Conservation (phyloP, 2,113 vertebrate genomes). For the western clawed frog (Xenopus tropicalis) region DNA sequence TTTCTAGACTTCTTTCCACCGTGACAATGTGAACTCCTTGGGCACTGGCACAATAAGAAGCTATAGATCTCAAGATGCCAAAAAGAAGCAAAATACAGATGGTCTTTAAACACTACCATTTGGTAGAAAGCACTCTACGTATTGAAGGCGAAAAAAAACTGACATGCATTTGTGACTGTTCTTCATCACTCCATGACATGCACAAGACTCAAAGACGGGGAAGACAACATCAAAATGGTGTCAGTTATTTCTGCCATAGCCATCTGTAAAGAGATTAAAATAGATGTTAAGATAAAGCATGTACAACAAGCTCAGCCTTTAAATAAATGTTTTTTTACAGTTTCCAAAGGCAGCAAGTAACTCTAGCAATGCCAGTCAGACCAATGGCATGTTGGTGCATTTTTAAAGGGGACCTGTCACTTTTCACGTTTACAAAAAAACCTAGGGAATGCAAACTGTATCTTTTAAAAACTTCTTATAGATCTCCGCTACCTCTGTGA, state of each 20-base stretch:
- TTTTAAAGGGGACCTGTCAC: conserved; percentile 18
- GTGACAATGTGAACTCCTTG: conserved; percentile 9
- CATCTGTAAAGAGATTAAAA: conserved; percentile 38
- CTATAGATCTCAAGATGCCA: conserved; percentile 30
- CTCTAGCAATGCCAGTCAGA: not conserved
- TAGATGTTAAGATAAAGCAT: conserved; percentile 11
- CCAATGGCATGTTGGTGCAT: not conserved
- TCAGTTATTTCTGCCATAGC: conserved; percentile 25
- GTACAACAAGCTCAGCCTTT: conserved; percentile 2
- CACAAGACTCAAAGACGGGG: conserved; percentile 34
- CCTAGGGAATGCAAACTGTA: no score
- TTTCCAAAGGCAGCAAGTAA: not conserved
- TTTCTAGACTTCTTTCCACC: not conserved
- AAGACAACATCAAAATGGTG: conserved; percentile 26
- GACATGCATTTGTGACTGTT: conserved; percentile 38
- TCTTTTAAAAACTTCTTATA: no score
- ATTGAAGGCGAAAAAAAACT: conserved; percentile 31
- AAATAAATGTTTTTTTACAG: conserved; percentile 1
- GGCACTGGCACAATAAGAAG: conserved; percentile 31
- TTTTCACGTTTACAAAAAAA: no score
- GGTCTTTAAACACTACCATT: conserved; percentile 43
- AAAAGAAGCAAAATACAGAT: conserved; percentile 35
- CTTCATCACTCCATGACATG: conserved; percentile 34
- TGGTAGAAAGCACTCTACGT: conserved; percentile 40
- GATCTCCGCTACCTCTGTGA: no score